phyloP scores from a whole-genome alignment of 30 jellyfish, hydroid and myxozoan genomes.

The Sanderia malayensis region DNA sequence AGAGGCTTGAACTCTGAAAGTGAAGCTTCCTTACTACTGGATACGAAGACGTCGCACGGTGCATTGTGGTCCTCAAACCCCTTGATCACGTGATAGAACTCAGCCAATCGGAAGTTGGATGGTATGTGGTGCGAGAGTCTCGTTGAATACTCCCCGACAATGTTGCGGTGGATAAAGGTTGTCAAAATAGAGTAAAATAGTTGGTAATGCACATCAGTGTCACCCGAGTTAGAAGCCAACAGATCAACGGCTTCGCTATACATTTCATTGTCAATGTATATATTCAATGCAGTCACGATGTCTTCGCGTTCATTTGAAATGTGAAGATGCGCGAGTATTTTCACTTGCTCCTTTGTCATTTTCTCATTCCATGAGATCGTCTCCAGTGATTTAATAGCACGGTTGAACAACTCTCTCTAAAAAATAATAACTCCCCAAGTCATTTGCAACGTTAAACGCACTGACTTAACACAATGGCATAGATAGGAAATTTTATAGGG shows the following conservation, averaged over 20 bases:
- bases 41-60: conserved; percentile 26
- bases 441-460: no score
- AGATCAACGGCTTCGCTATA: conserved; percentile 33
- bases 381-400: conserved; percentile 34
- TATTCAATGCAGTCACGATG: conserved; percentile 7
- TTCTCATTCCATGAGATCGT: neutral
- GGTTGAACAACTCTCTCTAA: neutral
- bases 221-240: conserved; percentile 10
- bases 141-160: conserved; percentile 10
- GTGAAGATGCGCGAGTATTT: conserved; percentile 38
- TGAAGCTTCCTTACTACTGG: conserved; percentile 4
- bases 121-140: conserved; percentile 31
- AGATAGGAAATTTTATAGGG: no score
- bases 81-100: conserved; percentile 28
- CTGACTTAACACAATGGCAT: no score
- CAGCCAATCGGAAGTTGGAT: conserved; percentile 26
- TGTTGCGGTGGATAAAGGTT: conserved; percentile 15
- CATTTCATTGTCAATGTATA: conserved; percentile 22
- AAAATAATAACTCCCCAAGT: no score
- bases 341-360: conserved; percentile 29
- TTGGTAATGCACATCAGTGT: conserved; percentile 17
- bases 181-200: conserved; percentile 36
- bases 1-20: conserved; percentile 44
- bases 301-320: conserved; percentile 13
- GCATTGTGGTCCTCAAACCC: conserved; percentile 25